These are phyloP conservation scores for Trachelus tabidus DNA, from an alignment of 2,888 invertebrate genomes.

Conservation along the genomic window DNA sequence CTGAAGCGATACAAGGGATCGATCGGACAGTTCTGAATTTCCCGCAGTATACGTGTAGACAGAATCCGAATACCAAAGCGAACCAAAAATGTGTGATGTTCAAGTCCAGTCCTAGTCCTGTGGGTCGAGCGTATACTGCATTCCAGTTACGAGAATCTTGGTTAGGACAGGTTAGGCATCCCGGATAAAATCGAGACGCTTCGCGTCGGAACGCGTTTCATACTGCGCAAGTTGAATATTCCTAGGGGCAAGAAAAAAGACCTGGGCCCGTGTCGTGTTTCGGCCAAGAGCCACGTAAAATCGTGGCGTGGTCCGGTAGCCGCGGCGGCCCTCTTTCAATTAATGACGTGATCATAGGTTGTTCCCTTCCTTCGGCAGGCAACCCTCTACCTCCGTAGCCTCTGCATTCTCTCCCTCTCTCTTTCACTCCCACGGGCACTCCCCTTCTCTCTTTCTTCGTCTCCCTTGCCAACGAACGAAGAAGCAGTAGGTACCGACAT, in stretches of 20 bases:
- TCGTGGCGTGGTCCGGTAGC: constrained; percentile 56
- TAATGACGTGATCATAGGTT: constrained; percentile 64
- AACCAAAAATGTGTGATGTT: not conserved
- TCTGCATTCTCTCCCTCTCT: constrained; percentile 11
- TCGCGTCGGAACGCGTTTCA: not conserved
- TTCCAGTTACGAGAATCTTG: not conserved
- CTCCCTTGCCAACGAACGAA: not conserved
- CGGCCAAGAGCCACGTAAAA: constrained; percentile 21
- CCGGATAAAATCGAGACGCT: not conserved
- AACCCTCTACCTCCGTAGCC: constrained; percentile 19
- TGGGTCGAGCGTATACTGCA: not conserved
- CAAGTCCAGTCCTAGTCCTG: not conserved
- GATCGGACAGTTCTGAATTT: not conserved
- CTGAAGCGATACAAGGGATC: not conserved
- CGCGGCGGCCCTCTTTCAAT: constrained; percentile 61
- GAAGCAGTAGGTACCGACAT: not conserved
- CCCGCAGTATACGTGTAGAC: not conserved
- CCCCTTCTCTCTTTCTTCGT: constrained; percentile 9
- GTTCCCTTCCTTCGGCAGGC: constrained; percentile 32
- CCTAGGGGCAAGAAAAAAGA: not conserved
- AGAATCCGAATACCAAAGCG: not conserved
- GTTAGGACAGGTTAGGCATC: not conserved
- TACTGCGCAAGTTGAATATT: not conserved
- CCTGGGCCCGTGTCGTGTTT: not conserved
- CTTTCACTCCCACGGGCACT: constrained; percentile 13